Conservation (phyloP, 2,888 invertebrate genomes). For the Cinara cedri region DNA sequence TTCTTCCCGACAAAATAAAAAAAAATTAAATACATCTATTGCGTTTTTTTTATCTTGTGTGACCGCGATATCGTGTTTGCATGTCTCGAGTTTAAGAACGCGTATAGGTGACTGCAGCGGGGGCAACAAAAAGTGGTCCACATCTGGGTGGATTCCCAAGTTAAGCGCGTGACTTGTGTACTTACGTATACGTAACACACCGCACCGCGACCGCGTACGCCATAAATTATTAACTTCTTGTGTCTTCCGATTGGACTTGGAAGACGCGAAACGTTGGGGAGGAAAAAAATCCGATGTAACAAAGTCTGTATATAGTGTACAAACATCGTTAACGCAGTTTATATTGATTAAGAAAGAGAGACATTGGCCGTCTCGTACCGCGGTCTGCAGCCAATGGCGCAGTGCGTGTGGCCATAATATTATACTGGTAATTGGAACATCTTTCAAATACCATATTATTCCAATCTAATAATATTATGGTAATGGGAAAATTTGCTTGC, state of each 20-base stretch:
- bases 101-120: neutral
- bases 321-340: constrained; percentile 2
- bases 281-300: neutral
- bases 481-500: too few species aligned
- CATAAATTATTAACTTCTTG: constrained; percentile 47
- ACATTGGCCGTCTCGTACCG: too few species aligned
- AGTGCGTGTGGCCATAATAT: too few species aligned
- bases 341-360: neutral
- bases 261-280: neutral
- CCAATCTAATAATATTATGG: too few species aligned
- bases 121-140: constrained; percentile 3
- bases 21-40: too few species aligned
- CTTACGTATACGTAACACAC: neutral
- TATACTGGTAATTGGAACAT: too few species aligned
- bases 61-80: constrained; percentile 26
- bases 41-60: neutral
- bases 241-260: neutral
- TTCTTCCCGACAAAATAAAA: neutral
- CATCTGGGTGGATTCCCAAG: constrained; percentile 33
- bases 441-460: too few species aligned
- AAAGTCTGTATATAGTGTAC: neutral
- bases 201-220: neutral
- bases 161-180: constrained; percentile 35
- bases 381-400: too few species aligned
- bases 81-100: constrained; percentile 14